phyloP scores from a whole-genome alignment of 2,797 vertebrate genomes.

The Notolabrus celidotus region DNA sequence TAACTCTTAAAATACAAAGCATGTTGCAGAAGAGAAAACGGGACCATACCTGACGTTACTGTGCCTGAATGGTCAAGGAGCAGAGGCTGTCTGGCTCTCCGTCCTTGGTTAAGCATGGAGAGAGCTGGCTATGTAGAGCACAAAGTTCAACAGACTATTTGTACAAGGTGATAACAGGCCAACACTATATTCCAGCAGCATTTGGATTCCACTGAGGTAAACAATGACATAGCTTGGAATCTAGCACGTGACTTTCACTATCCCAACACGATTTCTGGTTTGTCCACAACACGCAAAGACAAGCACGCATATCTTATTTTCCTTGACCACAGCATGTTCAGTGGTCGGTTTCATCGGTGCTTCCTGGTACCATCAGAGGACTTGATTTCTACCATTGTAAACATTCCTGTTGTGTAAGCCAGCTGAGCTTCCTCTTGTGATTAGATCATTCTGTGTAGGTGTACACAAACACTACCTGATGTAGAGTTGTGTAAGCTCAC shows the following conservation, averaged over 20 bases:
- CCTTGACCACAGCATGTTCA: conserved; percentile 63
- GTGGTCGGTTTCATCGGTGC: conserved; percentile 54
- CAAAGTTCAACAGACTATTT: conserved; percentile 83
- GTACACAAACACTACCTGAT: conserved; percentile 78
- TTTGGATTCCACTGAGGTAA: conserved; percentile 80
- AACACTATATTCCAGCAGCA: conserved; percentile 78
- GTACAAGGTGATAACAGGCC: conserved; percentile 81
- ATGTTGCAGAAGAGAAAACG: conserved; percentile 87
- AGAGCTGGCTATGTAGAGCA: conserved; percentile 81
- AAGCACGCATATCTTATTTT: conserved; percentile 69
- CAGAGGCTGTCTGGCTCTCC: conserved; percentile 72
- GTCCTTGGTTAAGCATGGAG: conserved; percentile 84
- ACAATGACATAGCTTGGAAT: conserved; percentile 77
- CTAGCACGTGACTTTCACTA: conserved; percentile 75
- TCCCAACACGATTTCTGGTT: conserved; percentile 70
- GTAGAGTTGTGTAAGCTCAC: conserved; percentile 84
- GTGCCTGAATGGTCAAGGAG: conserved; percentile 84
- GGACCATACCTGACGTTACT: conserved; percentile 87
- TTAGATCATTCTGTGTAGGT: conserved; percentile 82
- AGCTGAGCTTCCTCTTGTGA: conserved; percentile 79
- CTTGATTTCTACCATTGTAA: conserved; percentile 68
- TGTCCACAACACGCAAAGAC: conserved; percentile 72
- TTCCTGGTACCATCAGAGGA: conserved; percentile 52
- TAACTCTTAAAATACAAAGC: conserved; percentile 83
- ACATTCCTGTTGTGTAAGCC: conserved; percentile 82